Conservation (phyloP, 2,888 invertebrate genomes). For the Eurytoma adleriae region DNA sequence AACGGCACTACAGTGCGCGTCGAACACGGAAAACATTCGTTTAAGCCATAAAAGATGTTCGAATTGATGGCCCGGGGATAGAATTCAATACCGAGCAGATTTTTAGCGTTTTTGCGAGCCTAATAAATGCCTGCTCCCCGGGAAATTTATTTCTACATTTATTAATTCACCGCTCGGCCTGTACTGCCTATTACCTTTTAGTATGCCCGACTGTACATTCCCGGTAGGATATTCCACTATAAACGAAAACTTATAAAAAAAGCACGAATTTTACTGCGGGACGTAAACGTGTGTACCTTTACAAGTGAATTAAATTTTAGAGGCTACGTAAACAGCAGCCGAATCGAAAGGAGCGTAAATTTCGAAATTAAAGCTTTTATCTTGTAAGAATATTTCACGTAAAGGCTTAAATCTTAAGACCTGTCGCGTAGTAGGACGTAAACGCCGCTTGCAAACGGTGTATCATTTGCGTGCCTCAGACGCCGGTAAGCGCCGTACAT, state of each 20-base stretch:
- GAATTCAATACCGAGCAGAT: slow-evolving; percentile 18
- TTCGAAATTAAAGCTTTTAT: slow-evolving; percentile 3
- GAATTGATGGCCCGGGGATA: slow-evolving; percentile 6
- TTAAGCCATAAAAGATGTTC: slow-evolving; percentile 25
- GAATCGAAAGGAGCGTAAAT: background rate
- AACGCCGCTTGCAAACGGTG: background rate
- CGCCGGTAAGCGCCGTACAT: background rate
- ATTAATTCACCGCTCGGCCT: too few species aligned
- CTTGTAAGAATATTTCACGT: background rate
- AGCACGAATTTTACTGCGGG: too few species aligned
- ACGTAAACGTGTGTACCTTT: too few species aligned
- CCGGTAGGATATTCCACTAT: too few species aligned
- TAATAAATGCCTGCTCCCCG: slow-evolving; percentile 2
- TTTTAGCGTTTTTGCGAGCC: slow-evolving; percentile 26
- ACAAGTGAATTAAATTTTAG: too few species aligned
- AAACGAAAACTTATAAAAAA: too few species aligned
- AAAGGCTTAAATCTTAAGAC: slow-evolving; percentile 2
- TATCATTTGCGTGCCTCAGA: slow-evolving; percentile 17
- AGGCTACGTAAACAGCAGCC: too few species aligned
- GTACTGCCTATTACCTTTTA: too few species aligned
- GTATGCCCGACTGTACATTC: too few species aligned
- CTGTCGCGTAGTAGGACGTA: background rate
- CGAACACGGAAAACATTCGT: slow-evolving; percentile 25
- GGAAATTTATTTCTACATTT: too few species aligned
- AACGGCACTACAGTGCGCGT: background rate